Evolutionary conservation across 2,113 vertebrate species (phyloP), one percentile per base, ranked within the genome.

Genomic region (Mystacornis crossleyi): DNA sequence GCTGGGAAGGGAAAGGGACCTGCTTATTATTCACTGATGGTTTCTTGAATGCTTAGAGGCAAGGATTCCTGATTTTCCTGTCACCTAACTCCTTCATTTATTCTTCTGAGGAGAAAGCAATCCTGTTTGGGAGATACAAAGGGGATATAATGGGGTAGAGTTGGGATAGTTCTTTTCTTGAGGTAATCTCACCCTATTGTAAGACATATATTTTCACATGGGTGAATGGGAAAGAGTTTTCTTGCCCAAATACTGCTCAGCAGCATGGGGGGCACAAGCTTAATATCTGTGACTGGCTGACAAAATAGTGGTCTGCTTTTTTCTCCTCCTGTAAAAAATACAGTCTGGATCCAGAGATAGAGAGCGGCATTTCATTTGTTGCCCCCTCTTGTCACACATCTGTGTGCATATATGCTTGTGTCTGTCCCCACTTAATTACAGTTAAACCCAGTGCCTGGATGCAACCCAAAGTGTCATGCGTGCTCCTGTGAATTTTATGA

Each of bases 391-490:
- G 64, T 86, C 64, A 34, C 18, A 48, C 28, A 14, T 81, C 57
- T 91, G 31, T 43, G 34, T 82, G 29, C 5, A 4, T 28, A 3
- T 43, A 6, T 40, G 29, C 24, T 31, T 57, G 14, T 45, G 48
- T n/a, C 53, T 75, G 28, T 57, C 28, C 19, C 33, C 33, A 16
- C 25, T 79, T 58, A 62, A 71, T 71, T 67, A 24, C 31, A 40
- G 10, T 89, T 86, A 83, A n/a, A 58, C 23, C 20, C 19, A 15
- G 33, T 64, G 33, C 58, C 60, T 91, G 47, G 34, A 40, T 91
- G 34, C 57, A 75, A 19, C 38, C 29, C 54, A 45, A 20, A 50
- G 33, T 55, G 29, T 88, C 43, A 10, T 0, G 0, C 0, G 2
- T 61, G 20, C 17, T 70, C 8, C 74, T 24, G 24, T 74, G 58